Evolutionary conservation across 2,113 vertebrate species (phyloP), one percentile per base, ranked within the genome.

Genomic region (Aplodontia rufa): DNA sequence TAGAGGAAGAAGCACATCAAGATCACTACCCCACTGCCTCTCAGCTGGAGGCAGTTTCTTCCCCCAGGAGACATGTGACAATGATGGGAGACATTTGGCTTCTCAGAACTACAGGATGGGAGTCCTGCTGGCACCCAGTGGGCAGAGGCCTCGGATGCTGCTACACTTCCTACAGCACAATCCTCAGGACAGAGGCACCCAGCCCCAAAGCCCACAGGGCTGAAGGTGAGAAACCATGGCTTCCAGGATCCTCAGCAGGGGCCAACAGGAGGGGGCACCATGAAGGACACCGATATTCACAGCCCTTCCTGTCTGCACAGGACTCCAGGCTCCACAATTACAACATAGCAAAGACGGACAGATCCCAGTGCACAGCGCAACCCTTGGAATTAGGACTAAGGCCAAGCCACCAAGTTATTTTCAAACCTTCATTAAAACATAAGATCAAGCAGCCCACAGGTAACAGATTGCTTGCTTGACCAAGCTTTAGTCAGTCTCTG

Each of bases 231-330:
- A 79, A 69, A 51, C 30, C 6, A 45, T 0, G 3, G 49, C 58
- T 42, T 58, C 55, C 0, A 51, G 30, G 62, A 51, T 6, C 0
- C 2, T 0, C 35, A 26, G n/a, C 6, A 1, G 55, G 53, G 60
- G 13, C 45, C 30, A 58, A 45, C 10, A 2, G 64, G 53, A 37
- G 6, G 11, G 10, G 8, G 1, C 17, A 8, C 66, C 6, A 4
- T 10, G 9, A 49, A 74, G 47, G 11, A 17, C 12, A 8, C 74
- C 6, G 14, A 35, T 2, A 9, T 7, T 35, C 2, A 55, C 58
- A 5, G 1, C 26, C 3, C 5, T 26, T 9, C 11, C 62, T 53
- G 40, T 58, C 11, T 30, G 37, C 24, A 20, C 47, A 14, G 9
- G 5, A 4, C 51, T 26, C 58, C 16, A 3, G 71, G 71, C 19